A percentile compares a stretch with the other conserved stretches of the same genome.
These are phyloP conservation scores for Cataglyphis rosenhaueri DNA, from an alignment of 2,888 invertebrate species.

Conservation along the genomic window DNA sequence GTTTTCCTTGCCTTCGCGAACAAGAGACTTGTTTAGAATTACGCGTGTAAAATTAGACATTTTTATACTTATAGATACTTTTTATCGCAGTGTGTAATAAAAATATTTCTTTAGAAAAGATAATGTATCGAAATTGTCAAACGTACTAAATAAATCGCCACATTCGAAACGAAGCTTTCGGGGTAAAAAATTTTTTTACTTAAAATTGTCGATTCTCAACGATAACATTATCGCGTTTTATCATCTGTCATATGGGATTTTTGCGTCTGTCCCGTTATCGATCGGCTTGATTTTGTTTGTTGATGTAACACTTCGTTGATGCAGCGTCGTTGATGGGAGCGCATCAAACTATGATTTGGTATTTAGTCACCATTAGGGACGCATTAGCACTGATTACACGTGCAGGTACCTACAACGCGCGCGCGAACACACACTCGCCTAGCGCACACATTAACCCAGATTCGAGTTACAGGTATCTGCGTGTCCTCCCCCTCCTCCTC, in stretches of 20 bases:
- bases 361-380: slow-evolving; percentile 84
- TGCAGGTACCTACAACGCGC: slow-evolving; percentile 64
- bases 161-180: not conserved
- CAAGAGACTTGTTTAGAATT: not conserved
- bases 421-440: slow-evolving; percentile 41
- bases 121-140: not conserved
- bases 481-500: slow-evolving; percentile 54
- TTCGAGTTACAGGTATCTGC: slow-evolving; percentile 64
- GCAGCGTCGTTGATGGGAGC: slow-evolving; percentile 77
- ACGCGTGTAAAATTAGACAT: not conserved
- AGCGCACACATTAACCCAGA: slow-evolving; percentile 71
- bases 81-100: not conserved
- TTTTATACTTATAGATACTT: not conserved
- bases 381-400: slow-evolving; percentile 83
- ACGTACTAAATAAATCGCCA: not conserved
- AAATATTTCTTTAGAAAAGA: not conserved
- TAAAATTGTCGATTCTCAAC: slow-evolving; percentile 11
- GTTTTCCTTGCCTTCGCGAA: not conserved
- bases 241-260: slow-evolving; percentile 50
- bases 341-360: slow-evolving; percentile 83
- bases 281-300: slow-evolving; percentile 77
- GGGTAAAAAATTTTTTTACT: not conserved
- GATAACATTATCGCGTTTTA: slow-evolving; percentile 11
- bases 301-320: slow-evolving; percentile 77
- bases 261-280: slow-evolving; percentile 61